A percentile compares a stretch with the other conserved stretches of the same genome.
Conservation (phyloP, 2,888 invertebrate genomes). For the Sepiola atlantica region DNA sequence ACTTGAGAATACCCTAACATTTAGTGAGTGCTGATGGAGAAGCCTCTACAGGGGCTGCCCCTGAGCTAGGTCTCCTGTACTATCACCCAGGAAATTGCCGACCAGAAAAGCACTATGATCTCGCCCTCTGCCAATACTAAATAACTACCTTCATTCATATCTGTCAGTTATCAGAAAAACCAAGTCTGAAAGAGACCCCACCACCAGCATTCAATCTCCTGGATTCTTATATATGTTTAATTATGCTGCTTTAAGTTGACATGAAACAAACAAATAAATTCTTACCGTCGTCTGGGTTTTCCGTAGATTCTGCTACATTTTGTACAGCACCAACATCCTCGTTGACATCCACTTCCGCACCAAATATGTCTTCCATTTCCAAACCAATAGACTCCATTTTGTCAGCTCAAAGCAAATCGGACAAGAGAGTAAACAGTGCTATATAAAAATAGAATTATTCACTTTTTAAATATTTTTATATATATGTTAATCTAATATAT, state of each 20-base stretch:
- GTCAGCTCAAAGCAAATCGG: slow-evolving; percentile 37
- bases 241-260: background rate
- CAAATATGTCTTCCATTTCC: slow-evolving; percentile 70
- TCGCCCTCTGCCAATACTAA: too few species aligned
- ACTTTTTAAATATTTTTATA: background rate
- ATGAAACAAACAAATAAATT: slow-evolving; percentile 48
- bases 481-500: background rate
- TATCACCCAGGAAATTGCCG: too few species aligned
- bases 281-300: slow-evolving; percentile 50
- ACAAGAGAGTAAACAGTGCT: background rate
- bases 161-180: background rate
- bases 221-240: background rate
- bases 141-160: too few species aligned
- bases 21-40: too few species aligned
- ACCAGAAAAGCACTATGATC: too few species aligned
- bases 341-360: slow-evolving; percentile 60
- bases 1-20: too few species aligned
- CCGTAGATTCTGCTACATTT: slow-evolving; percentile 54
- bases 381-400: slow-evolving; percentile 62
- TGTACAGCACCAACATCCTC: slow-evolving; percentile 58
- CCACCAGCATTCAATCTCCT: background rate
- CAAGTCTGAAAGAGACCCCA: background rate
- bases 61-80: too few species aligned
- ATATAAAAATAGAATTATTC: background rate
- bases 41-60: too few species aligned